Base-by-base conservation (phyloP, 2,888 invertebrate species). In the Apamea monoglypha region DNA sequence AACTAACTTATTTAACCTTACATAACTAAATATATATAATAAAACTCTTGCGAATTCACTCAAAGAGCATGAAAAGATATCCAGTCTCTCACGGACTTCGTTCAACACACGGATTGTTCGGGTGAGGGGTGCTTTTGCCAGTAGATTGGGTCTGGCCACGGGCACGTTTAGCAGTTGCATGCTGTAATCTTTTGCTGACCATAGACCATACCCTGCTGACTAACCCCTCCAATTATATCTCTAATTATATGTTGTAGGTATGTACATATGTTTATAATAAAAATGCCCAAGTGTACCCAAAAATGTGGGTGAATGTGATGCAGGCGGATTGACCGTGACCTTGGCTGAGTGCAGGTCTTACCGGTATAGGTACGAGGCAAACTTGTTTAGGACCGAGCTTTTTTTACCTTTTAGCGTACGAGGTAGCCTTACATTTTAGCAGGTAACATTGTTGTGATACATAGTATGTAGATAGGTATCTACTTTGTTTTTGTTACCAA, bases 351-450 rank as follows among this genome's bases (percentile, higher is more conserved):
- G 64, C 77, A 71, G 63, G 78, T 74, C 74, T 59, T 61, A 78
- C 83, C 78, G 71, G 78, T 81, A 40, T 32, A 36, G 66, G 78
- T 79, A 72, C 61, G 76, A 66, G n/a, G 61, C 69, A 64, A 86
- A 87, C 84, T 76, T 66, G 87, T 87, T 87, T 86, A 81, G 82
- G 74, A 80, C 21, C 29, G 21, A 53, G 10, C 29, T 14, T 84
- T 88, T 87, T 81, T 80, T 74, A 64, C 74, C 66, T 86, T 84
- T 86, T 84, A n/a, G 74, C 56, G 67, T 40, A 5, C 29, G 59
- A 88, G 86, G 87, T 87, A 87, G 76, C 75, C 77, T 78, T 67
- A 63, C 61, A 74, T 80, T 56, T 83, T 78, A 61, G 82, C 74
- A 73, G 59, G 72, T 72, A 16, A 14, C 56, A n/a, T 32, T 32